phyloP scores from a whole-genome alignment of 2,888 invertebrate genomes.

The Steinernema hermaphroditum region DNA sequence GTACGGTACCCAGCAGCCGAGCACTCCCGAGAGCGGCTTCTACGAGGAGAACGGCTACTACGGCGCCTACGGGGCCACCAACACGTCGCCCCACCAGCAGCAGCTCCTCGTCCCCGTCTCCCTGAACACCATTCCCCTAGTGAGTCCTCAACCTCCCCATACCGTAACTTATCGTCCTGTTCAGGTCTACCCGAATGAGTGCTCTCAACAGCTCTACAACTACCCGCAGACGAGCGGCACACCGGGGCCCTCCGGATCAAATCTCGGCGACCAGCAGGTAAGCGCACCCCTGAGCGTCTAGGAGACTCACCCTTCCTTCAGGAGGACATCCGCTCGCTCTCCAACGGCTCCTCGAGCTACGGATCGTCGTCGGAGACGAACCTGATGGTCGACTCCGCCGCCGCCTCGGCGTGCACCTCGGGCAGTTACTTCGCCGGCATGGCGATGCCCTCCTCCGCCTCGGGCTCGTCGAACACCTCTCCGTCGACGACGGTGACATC shows the following conservation, averaged over 20 bases:
- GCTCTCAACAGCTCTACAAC: slow-evolving; percentile 9
- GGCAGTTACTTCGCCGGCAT: slow-evolving; percentile 7
- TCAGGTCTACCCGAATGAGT: slow-evolving; percentile 12
- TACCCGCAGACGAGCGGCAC: slow-evolving; percentile 23
- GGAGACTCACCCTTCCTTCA: slow-evolving; percentile 22
- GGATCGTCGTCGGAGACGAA: slow-evolving; percentile 18
- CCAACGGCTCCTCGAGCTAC: slow-evolving; percentile 48
- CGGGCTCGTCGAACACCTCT: slow-evolving; percentile 5
- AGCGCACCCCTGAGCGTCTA: not conserved
- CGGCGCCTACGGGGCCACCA: slow-evolving; percentile 2
- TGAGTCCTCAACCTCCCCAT: not conserved
- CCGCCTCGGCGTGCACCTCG: not conserved
- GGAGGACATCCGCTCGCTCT: slow-evolving; percentile 57
- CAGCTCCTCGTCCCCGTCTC: not conserved
- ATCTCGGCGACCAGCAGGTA: slow-evolving; percentile 5
- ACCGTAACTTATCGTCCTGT: not conserved
- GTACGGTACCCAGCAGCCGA: slow-evolving; percentile 46
- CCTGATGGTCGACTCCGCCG: not conserved
- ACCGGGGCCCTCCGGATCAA: slow-evolving; percentile 8
- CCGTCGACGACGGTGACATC: slow-evolving; percentile 11
- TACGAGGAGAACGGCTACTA: slow-evolving; percentile 52
- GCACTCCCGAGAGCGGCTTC: slow-evolving; percentile 58
- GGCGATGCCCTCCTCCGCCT: not conserved
- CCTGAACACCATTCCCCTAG: not conserved
- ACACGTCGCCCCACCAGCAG: slow-evolving; percentile 33